A percentile compares a stretch with the other conserved stretches of the same genome.
These are phyloP conservation scores for Nephrotoma appendiculata DNA, from an alignment of 2,888 invertebrate species.

Conservation along the genomic window DNA sequence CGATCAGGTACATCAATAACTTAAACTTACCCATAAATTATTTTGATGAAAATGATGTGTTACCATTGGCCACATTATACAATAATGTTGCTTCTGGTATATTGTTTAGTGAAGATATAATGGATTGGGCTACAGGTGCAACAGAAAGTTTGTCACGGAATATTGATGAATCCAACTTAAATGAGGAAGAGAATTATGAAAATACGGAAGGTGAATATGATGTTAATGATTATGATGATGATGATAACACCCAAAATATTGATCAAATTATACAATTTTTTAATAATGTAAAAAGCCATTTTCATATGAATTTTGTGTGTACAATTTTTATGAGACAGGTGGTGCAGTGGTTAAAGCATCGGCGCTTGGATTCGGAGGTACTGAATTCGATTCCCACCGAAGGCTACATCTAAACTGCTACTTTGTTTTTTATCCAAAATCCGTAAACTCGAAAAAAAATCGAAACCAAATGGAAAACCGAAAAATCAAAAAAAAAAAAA, in stretches of 20 bases:
- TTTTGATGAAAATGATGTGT: background rate
- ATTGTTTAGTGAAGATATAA: no score
- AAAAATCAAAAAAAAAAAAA: no score
- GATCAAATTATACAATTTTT: background rate
- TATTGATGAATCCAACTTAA: background rate
- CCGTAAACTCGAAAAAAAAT: no score
- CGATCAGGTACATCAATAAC: background rate
- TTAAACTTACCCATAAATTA: background rate
- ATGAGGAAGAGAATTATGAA: background rate
- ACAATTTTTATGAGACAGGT: no score
- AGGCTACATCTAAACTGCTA: no score
- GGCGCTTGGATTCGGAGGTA: no score
- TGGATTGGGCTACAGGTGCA: background rate
- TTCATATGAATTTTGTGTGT: no score
- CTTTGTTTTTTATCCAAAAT: no score
- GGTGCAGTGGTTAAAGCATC: no score
- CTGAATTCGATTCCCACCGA: no score
- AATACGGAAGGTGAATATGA: background rate
- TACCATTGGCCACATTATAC: background rate
- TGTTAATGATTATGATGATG: background rate
- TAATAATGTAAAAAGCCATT: no score
- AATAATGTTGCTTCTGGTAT: background rate
- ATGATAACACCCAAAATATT: background rate
- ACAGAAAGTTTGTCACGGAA: background rate
- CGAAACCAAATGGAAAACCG: no score